phyloP scores from a whole-genome alignment of 2,797 vertebrate genomes.

The Danio tinwini region DNA sequence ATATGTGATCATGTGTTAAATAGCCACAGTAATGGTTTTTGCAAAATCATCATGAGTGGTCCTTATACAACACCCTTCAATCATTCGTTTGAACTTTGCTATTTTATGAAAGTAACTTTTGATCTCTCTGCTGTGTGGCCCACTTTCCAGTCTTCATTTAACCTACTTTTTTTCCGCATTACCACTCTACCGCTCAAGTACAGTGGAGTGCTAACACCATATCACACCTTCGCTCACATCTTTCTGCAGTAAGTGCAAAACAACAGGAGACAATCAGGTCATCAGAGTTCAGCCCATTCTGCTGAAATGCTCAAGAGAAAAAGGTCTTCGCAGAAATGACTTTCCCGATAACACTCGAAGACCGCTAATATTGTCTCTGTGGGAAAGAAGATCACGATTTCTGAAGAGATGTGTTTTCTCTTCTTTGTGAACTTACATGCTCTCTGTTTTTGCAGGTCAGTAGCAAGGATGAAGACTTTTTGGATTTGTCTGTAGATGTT shows the following conservation, averaged over 20 bases:
- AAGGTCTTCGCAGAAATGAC: conserved; percentile 1
- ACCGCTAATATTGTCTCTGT: conserved; percentile 3
- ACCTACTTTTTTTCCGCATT: conserved; percentile 4
- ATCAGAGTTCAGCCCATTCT: conserved; percentile 1
- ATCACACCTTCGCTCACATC: neutral
- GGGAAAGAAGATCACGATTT: neutral
- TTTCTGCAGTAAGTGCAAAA: conserved; percentile 6
- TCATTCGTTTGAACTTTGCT: neutral
- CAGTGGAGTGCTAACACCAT: neutral
- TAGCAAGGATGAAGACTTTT: conserved; percentile 99
- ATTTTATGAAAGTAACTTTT: neutral
- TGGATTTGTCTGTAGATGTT: conserved; percentile 97
- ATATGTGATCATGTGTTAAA: too few species aligned
- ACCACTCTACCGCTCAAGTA: neutral
- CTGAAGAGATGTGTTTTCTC: conserved; percentile 5
- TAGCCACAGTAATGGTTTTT: too few species aligned
- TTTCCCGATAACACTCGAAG: neutral
- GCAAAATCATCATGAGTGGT: neutral
- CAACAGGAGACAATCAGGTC: conserved; percentile 15
- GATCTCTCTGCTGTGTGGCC: neutral
- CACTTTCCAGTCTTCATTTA: conserved; percentile 25
- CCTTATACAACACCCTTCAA: neutral
- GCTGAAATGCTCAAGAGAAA: neutral
- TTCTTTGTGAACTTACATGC: conserved; percentile 40
- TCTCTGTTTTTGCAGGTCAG: conserved; percentile 84